Conservation (phyloP, 2,113 vertebrate species). For the Indri indri region DNA sequence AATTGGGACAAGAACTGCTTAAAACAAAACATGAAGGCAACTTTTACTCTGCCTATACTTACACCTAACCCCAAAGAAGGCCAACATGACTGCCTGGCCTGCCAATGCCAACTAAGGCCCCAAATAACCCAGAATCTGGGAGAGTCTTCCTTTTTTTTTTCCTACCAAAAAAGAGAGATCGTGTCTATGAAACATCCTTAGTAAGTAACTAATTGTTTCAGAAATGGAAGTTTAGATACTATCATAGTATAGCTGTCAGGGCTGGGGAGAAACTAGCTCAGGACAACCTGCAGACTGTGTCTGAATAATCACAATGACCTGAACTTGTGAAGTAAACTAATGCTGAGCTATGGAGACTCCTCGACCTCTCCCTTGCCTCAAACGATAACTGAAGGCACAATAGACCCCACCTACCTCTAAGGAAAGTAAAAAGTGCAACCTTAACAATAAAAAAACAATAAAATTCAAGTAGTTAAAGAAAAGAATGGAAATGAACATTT, state of each 20-base stretch:
- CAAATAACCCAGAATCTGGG: not conserved
- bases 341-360: rapidly evolving
- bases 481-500: not conserved
- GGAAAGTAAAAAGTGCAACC: not conserved
- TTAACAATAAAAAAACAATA: not conserved
- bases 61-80: not conserved
- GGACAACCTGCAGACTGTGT: no score
- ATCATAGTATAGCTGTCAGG: not conserved
- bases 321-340: not conserved
- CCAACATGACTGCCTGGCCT: not conserved
- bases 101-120: not conserved
- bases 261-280: not conserved
- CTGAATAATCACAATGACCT: no score
- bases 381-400: no score
- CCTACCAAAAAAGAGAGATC: not conserved
- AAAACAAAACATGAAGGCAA: not conserved
- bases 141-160: not conserved
- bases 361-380: not conserved
- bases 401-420: rapidly evolving
- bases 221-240: not conserved
- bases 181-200: not conserved
- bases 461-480: not conserved
- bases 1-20: not conserved
- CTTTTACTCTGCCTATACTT: not conserved
- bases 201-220: not conserved